Conservation (phyloP, 2,797 vertebrate species). For the Psittacula echo region DNA sequence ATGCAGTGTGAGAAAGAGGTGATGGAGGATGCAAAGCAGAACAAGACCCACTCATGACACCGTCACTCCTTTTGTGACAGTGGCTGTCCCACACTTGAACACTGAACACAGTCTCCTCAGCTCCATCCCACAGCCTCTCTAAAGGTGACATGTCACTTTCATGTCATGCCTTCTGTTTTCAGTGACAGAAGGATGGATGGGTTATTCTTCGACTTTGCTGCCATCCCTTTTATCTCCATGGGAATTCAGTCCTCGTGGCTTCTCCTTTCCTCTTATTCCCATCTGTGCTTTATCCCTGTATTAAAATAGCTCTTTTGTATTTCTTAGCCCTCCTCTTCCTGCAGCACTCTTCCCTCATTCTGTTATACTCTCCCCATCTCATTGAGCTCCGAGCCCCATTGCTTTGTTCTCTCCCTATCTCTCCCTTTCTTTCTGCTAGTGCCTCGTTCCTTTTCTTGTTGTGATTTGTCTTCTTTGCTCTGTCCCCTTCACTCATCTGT, state of each 20-base stretch:
- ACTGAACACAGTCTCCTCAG: background rate
- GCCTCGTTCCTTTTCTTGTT: slow-evolving; percentile 43
- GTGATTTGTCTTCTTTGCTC: slow-evolving; percentile 50
- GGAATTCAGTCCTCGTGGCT: background rate
- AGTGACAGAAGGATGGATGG: background rate
- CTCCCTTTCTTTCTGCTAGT: slow-evolving; percentile 13
- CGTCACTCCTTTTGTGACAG: accelerated
- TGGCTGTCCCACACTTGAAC: accelerated
- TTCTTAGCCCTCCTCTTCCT: background rate
- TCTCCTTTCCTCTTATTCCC: background rate
- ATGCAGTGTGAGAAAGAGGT: background rate
- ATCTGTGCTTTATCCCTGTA: background rate
- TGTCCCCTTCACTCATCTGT: slow-evolving; percentile 37
- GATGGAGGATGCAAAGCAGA: background rate
- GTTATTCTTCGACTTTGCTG: slow-evolving; percentile 10
- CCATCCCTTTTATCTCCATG: background rate
- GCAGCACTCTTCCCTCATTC: background rate
- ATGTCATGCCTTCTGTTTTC: background rate
- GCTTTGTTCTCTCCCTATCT: slow-evolving; percentile 47
- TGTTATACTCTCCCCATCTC: slow-evolving; percentile 19
- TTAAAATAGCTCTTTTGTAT: slow-evolving; percentile 26
- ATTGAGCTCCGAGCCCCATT: slow-evolving; percentile 7
- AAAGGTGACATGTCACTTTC: background rate
- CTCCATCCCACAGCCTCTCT: background rate
- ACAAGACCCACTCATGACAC: background rate